Evolutionary conservation across 2,113 vertebrate genomes (phyloP).

Genomic region (Indicator maculatus): DNA sequence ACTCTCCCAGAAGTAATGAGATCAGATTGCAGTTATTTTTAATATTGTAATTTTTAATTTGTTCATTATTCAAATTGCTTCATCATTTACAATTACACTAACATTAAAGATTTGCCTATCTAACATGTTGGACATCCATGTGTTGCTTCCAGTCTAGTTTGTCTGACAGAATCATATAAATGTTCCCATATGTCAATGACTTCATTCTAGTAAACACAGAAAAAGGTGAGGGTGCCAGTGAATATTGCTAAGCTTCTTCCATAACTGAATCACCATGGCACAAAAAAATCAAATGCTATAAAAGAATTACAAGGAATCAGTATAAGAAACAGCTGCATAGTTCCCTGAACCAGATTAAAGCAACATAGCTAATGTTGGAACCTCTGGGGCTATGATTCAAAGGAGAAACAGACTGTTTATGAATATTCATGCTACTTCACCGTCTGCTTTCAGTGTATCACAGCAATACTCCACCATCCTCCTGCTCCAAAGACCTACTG

Average conservation of each 20-base stretch:
- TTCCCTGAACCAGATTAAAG: not conserved
- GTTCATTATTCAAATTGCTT: not conserved
- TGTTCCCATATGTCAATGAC: conserved; percentile 57
- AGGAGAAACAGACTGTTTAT: conserved; percentile 16
- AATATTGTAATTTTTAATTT: not conserved
- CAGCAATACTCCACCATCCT: not conserved
- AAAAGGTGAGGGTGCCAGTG: conserved; percentile 22
- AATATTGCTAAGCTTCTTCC: conserved; percentile 43
- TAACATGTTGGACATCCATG: conserved; percentile 7
- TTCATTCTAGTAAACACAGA: conserved; percentile 51
- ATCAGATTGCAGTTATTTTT: not conserved
- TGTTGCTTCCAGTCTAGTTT: conserved; percentile 36
- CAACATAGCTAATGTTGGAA: not conserved
- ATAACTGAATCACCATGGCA: conserved; percentile 38
- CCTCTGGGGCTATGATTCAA: conserved; percentile 32
- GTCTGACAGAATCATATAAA: conserved; percentile 10
- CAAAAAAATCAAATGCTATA: conserved; percentile 23
- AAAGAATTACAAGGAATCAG: conserved; percentile 38
- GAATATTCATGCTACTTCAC: not conserved
- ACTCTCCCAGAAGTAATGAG: conserved; percentile 1
- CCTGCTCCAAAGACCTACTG: not conserved
- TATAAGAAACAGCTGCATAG: conserved; percentile 50
- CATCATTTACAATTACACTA: not conserved
- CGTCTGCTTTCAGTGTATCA: not conserved
- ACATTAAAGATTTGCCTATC: conserved; percentile 23